These are phyloP conservation scores for Sinocyclocheilus anshuiensis DNA, from an alignment of 2,113 vertebrate species.

Conservation along the genomic window DNA sequence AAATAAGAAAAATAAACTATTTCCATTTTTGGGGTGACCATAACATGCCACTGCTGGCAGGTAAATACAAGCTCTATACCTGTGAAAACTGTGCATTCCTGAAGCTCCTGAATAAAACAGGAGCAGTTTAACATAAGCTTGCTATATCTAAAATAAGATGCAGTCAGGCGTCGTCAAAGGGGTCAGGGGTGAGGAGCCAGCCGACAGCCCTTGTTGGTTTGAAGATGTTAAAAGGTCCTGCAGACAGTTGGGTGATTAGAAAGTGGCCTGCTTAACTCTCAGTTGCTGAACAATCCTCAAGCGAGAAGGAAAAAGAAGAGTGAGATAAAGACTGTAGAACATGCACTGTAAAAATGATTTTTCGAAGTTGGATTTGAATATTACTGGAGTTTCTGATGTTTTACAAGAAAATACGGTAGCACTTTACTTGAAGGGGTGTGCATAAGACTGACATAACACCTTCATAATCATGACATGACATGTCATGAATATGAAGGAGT, in stretches of 20 bases:
- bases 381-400: no score
- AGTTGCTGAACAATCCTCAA: neutral
- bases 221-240: conserved; percentile 9
- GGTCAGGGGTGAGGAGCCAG: neutral
- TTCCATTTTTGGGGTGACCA: neutral
- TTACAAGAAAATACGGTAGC: neutral
- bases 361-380: neutral
- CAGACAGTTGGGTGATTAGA: conserved; percentile 37
- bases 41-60: neutral
- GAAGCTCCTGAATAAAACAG: neutral
- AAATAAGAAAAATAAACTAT: neutral
- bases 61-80: neutral
- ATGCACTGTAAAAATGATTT: neutral
- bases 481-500: no score
- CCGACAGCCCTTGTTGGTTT: neutral
- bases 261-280: conserved; percentile 5
- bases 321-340: neutral
- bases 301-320: neutral
- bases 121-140: neutral
- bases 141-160: conserved; percentile 1
- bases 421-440: no score
- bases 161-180: neutral
- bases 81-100: conserved; percentile 22
- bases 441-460: no score
- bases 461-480: no score